Evolutionary conservation across 1,140 invertebrate species (phyloP).

Genomic region (Probaryconus sp.): DNA sequence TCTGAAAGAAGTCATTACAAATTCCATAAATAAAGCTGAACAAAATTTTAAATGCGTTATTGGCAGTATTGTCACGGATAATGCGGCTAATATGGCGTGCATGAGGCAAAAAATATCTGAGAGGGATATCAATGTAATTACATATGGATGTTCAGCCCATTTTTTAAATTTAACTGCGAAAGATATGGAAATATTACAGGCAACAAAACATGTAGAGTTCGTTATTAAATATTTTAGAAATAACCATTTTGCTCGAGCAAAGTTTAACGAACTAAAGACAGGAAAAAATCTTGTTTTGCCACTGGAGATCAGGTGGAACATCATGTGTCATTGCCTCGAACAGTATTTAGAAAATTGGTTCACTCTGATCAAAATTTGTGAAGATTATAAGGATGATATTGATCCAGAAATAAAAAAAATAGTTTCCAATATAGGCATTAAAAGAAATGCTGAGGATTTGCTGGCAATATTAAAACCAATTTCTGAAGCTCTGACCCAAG

Average conservation of each 20-base stretch:
- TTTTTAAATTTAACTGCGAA: constrained; percentile 46
- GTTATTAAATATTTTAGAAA: constrained; percentile 52
- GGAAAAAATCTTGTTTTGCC: constrained; percentile 20
- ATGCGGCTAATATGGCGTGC: constrained; percentile 19
- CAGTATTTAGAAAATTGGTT: constrained; percentile 8
- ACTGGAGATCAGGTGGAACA: constrained; percentile 18
- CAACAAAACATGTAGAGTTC: constrained; percentile 15
- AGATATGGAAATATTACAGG: constrained; percentile 30
- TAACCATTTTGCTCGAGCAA: constrained; percentile 47
- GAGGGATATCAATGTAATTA: constrained; percentile 27
- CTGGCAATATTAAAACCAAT: constrained; percentile 13
- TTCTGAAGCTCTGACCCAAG: background rate
- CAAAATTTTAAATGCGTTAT: constrained; percentile 8
- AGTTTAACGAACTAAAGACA: constrained; percentile 34
- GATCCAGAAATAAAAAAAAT: constrained; percentile 11
- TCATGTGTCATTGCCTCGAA: constrained; percentile 9
- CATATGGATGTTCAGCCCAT: constrained; percentile 44
- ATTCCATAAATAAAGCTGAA: constrained; percentile 6
- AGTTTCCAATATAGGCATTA: background rate
- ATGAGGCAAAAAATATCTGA: constrained; percentile 5
- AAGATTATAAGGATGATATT: constrained; percentile 13
- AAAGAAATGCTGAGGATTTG: constrained; percentile 15
- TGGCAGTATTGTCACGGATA: constrained; percentile 25
- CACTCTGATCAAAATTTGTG: constrained; percentile 10
- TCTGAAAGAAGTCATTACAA: constrained; percentile 10